These are phyloP conservation scores for Trypoxylon attenuatum DNA, from an alignment of 2,888 invertebrate species.

Conservation along the genomic window DNA sequence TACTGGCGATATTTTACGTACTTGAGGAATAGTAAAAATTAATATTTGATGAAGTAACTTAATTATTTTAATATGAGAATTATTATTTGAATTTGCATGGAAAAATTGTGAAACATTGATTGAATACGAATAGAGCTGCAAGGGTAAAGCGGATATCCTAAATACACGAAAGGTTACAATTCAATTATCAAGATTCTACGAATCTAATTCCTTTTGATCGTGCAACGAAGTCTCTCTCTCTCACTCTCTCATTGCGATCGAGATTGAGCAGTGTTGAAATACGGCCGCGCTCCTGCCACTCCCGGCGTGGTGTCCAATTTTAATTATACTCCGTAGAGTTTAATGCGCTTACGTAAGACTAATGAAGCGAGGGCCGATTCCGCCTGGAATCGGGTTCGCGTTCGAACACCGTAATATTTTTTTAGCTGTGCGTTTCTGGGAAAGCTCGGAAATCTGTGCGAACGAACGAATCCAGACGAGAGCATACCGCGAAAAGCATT, in stretches of 20 bases:
- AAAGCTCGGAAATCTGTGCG: too few species aligned
- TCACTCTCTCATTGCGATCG: conserved; percentile 5
- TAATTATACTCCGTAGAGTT: conserved; percentile 31
- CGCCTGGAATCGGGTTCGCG: too few species aligned
- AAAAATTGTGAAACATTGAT: too few species aligned
- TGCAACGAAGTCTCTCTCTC: neutral
- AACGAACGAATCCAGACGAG: conserved; percentile 2
- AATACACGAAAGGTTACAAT: neutral
- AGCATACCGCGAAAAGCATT: too few species aligned
- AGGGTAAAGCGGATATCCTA: neutral
- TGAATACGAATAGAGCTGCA: too few species aligned
- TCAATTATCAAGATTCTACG: neutral
- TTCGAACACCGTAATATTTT: too few species aligned
- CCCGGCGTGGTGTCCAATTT: conserved; percentile 33
- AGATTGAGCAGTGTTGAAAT: conserved; percentile 34
- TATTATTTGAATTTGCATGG: too few species aligned
- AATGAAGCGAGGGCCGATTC: conserved; percentile 41
- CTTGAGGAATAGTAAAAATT: too few species aligned
- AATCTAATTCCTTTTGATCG: conserved; percentile 12
- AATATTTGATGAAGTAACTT: too few species aligned
- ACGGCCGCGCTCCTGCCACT: conserved; percentile 14
- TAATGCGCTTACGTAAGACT: conserved; percentile 35
- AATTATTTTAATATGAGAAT: too few species aligned
- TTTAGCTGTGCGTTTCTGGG: neutral
- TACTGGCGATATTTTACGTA: too few species aligned